Conservation (phyloP, 2,113 vertebrate species). For the Cisticola juncidis region DNA sequence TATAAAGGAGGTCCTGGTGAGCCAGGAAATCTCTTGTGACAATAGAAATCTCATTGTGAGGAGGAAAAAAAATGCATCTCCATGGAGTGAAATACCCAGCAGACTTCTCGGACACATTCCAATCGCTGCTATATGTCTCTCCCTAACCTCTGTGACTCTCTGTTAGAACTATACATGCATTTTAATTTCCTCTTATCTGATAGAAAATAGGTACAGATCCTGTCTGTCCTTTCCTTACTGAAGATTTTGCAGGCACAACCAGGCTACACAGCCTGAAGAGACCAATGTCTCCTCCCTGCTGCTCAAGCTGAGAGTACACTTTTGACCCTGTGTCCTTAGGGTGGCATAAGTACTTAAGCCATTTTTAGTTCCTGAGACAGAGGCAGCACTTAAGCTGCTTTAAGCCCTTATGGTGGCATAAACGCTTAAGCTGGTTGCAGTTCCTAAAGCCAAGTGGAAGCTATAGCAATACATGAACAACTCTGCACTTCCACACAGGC, state of each 20-base stretch:
- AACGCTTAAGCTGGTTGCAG: constrained; percentile 27
- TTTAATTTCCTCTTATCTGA: constrained; percentile 32
- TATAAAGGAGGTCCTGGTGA: constrained; percentile 16
- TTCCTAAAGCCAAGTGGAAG: not conserved
- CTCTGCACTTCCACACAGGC: not conserved
- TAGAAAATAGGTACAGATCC: not conserved
- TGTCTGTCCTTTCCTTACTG: not conserved
- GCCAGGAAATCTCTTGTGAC: not conserved
- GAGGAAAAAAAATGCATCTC: not conserved
- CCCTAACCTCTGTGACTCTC: not conserved
- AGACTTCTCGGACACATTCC: not conserved
- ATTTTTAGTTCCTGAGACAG: constrained; percentile 26
- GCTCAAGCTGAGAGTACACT: not conserved
- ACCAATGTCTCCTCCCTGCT: not conserved
- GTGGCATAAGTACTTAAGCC: constrained; percentile 41
- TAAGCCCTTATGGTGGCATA: constrained; percentile 33
- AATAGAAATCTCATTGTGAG: constrained; percentile 3
- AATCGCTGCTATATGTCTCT: not conserved
- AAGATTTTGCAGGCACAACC: not conserved
- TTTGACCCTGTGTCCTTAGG: constrained; percentile 7
- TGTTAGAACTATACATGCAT: not conserved
- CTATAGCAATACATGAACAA: not conserved
- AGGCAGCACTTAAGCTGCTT: constrained; percentile 47
- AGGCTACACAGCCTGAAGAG: not conserved
- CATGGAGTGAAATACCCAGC: not conserved